phyloP scores from a whole-genome alignment of 2,797 vertebrate genomes.

The Spheniscus humboldti region DNA sequence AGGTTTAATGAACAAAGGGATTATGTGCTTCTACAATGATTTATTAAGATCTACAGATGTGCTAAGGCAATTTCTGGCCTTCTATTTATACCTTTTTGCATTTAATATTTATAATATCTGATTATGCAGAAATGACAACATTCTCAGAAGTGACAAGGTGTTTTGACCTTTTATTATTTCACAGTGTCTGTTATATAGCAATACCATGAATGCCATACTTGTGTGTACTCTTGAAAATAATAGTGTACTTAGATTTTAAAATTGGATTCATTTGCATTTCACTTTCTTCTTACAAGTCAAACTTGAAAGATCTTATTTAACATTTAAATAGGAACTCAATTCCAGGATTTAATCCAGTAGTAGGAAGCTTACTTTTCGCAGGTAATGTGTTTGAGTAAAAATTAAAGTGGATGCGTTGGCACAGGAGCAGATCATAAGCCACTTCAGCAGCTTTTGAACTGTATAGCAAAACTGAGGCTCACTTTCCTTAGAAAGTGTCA shows the following conservation, averaged over 20 bases:
- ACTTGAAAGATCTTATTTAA: not conserved
- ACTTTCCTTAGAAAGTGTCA: not conserved
- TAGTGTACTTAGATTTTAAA: not conserved
- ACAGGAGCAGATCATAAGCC: not conserved
- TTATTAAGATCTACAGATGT: not conserved
- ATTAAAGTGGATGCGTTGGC: not conserved
- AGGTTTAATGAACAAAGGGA: not conserved
- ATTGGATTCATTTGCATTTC: not conserved
- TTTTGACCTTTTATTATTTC: not conserved
- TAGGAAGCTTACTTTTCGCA: not conserved
- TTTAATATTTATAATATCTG: not conserved
- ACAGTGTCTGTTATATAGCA: not conserved
- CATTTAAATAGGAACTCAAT: not conserved
- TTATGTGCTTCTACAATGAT: not conserved
- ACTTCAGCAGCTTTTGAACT: not conserved
- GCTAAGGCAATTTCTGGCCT: not conserved
- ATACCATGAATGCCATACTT: not conserved
- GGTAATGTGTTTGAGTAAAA: not conserved
- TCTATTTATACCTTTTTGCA: not conserved
- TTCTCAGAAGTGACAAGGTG: not conserved
- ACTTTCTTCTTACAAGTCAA: not conserved
- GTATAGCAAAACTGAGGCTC: not conserved
- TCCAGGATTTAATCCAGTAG: not conserved
- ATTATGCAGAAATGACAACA: not conserved
- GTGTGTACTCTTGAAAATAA: not conserved